A percentile compares a stretch with the other conserved stretches of the same genome.
phyloP scores from a whole-genome alignment of 2,888 invertebrate species.

The Osmoderma eremita region DNA sequence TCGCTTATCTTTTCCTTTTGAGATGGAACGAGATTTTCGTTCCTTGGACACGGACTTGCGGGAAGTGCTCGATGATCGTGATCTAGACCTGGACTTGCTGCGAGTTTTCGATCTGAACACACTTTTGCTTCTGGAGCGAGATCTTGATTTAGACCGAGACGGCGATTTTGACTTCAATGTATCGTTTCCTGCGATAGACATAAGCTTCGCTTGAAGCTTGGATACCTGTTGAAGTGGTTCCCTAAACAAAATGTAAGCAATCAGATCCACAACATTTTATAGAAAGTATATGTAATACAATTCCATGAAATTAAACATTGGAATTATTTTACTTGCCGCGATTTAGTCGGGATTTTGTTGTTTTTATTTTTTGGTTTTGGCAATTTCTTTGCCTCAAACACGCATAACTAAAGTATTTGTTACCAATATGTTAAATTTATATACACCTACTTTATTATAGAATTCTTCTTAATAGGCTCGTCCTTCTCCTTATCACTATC shows the following conservation, averaged over 20 bases:
- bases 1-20: slow-evolving; percentile 50
- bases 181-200: slow-evolving; percentile 70
- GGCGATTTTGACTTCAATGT: slow-evolving; percentile 53
- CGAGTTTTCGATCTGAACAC: slow-evolving; percentile 52
- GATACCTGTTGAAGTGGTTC: slow-evolving; percentile 67
- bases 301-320: too few relatives aligned
- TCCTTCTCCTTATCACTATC: slow-evolving; percentile 55
- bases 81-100: slow-evolving; percentile 53
- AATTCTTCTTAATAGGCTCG: slow-evolving; percentile 46
- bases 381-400: neutral
- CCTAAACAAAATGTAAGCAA: slow-evolving; percentile 52
- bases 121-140: slow-evolving; percentile 56
- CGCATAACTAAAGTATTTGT: neutral
- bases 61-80: slow-evolving; percentile 53
- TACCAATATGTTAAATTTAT: neutral
- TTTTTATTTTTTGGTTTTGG: too few relatives aligned
- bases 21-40: slow-evolving; percentile 49
- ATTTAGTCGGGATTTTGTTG: too few relatives aligned
- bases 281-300: too few relatives aligned
- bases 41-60: slow-evolving; percentile 47
- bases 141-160: slow-evolving; percentile 58
- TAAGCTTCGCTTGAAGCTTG: slow-evolving; percentile 71
- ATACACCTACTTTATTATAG: slow-evolving; percentile 36
- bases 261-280: too few relatives aligned
- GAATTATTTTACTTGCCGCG: too few relatives aligned